Evolutionary conservation across 1,140 invertebrate species (phyloP).

Genomic region (Heliconius eleuchia): DNA sequence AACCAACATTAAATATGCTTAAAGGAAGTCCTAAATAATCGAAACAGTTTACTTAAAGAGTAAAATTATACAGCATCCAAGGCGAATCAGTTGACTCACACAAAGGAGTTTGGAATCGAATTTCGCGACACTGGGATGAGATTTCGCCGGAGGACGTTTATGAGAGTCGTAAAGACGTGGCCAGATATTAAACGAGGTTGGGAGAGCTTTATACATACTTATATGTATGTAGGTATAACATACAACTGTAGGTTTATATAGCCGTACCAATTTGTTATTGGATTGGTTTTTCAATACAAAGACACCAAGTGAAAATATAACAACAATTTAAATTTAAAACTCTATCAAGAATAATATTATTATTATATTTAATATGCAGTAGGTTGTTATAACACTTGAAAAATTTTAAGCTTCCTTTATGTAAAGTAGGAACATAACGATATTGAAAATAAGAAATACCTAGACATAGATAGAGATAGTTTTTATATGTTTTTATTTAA

Average conservation of each 20-base stretch:
- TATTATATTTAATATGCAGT: too few relatives aligned
- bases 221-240: neutral
- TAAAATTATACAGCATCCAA: conserved; percentile 17
- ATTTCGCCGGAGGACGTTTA: conserved; percentile 54
- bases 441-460: too few relatives aligned
- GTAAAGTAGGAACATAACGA: too few relatives aligned
- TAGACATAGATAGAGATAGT: too few relatives aligned
- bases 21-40: neutral
- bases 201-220: neutral
- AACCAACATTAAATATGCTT: conserved; percentile 2
- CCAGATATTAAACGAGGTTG: conserved; percentile 46
- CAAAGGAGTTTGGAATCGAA: conserved; percentile 50
- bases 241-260: neutral
- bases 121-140: conserved; percentile 56
- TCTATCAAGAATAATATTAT: too few relatives aligned
- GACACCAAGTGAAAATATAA: neutral
- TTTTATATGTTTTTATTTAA: too few relatives aligned
- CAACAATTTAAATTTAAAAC: neutral
- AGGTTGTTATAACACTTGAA: too few relatives aligned
- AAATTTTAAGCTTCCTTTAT: too few relatives aligned
- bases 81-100: conserved; percentile 37
- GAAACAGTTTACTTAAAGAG: neutral
- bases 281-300: neutral
- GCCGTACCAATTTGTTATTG: neutral
- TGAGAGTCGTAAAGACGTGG: conserved; percentile 57